Percentiles rank a stretch among this genome's conserved stretches.
phyloP scores from a whole-genome alignment of 1,140 invertebrate genomes.

The Drosophila mauritiana region DNA sequence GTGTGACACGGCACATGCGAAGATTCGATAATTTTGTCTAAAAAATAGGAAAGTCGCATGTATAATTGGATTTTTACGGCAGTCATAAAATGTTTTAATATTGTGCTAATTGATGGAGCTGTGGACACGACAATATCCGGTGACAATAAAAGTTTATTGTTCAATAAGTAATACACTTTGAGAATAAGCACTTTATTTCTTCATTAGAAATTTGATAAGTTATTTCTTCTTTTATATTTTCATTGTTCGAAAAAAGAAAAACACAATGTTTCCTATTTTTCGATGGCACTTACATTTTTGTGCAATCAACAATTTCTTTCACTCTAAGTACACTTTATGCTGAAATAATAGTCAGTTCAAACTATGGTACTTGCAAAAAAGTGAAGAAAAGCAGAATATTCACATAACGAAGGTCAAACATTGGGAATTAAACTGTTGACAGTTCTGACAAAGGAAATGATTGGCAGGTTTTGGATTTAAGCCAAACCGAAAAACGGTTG shows the following conservation, averaged over 20 bases:
- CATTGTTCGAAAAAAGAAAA: no score
- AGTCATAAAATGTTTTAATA: conserved; percentile 59
- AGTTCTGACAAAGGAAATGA: conserved; percentile 46
- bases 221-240: no score
- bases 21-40: conserved; percentile 14
- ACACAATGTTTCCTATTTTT: no score
- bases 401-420: conserved; percentile 33
- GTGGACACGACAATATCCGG: conserved; percentile 59
- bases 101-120: conserved; percentile 61
- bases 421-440: conserved; percentile 47
- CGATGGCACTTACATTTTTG: neutral
- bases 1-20: conserved; percentile 49
- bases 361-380: neutral
- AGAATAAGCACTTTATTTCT: no score
- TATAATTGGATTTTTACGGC: conserved; percentile 60
- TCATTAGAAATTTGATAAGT: no score
- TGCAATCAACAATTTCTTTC: neutral
- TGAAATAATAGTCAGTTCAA: neutral
- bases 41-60: conserved; percentile 42
- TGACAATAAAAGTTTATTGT: conserved; percentile 49
- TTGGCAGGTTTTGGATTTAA: conserved; percentile 36
- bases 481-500: conserved; percentile 23
- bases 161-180: neutral
- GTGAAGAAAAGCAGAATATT: conserved; percentile 12
- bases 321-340: neutral